A percentile compares a stretch with the other conserved stretches of the same genome.
Conservation (phyloP, 2,113 vertebrate genomes). For the Syngnathus floridae region DNA sequence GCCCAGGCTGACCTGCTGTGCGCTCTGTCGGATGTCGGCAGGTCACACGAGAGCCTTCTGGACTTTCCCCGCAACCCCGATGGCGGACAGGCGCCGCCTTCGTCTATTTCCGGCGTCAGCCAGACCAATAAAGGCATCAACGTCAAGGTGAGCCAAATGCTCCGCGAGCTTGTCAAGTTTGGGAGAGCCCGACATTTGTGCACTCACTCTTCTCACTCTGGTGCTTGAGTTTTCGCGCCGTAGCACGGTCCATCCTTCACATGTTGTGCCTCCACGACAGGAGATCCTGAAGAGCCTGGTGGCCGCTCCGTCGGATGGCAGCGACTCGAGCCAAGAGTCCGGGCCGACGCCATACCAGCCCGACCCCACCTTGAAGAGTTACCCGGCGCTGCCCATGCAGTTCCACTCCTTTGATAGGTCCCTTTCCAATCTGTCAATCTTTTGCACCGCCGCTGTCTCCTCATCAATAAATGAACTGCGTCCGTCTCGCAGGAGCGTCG, state of each 20-base stretch:
- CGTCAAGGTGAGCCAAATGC: constrained; percentile 70
- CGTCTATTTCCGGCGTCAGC: constrained; percentile 94
- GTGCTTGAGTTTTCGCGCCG: no score
- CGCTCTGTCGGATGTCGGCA: constrained; percentile 86
- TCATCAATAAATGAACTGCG: neutral
- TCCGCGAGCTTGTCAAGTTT: no score
- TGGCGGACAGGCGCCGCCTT: constrained; percentile 76
- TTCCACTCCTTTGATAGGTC: constrained; percentile 99
- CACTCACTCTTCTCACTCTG: no score
- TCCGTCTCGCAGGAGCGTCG: constrained; percentile 79
- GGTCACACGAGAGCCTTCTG: constrained; percentile 90
- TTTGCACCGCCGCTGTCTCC: neutral
- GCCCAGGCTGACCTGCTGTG: constrained; percentile 79
- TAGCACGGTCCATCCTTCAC: neutral
- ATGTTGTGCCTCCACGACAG: constrained; percentile 21
- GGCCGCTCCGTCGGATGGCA: constrained; percentile 87
- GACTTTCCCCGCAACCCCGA: constrained; percentile 77
- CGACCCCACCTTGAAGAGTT: constrained; percentile 88
- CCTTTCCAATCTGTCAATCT: neutral
- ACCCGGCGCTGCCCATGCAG: constrained; percentile 96
- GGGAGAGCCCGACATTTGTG: no score
- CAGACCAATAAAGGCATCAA: constrained; percentile 96
- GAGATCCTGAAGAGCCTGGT: constrained; percentile 97
- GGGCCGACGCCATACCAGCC: constrained; percentile 88
- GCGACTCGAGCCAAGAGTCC: constrained; percentile 83